These are phyloP conservation scores for Netelia fuscicornis DNA, from an alignment of 2,888 invertebrate genomes.

Conservation along the genomic window DNA sequence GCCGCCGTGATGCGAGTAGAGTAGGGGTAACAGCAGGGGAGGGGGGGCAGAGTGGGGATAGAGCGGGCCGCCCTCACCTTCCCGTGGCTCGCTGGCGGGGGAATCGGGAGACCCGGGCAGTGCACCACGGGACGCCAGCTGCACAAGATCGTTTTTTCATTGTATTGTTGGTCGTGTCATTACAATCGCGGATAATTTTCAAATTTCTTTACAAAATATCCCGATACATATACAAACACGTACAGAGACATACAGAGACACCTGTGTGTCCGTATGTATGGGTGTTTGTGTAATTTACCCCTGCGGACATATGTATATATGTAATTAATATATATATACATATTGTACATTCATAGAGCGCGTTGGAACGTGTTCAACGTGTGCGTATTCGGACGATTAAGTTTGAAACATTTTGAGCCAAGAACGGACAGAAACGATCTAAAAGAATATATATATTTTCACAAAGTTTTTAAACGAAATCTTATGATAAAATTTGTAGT, in stretches of 20 bases:
- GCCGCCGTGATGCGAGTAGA: constrained; percentile 17
- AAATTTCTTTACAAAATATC: too few species aligned
- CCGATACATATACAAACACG: too few species aligned
- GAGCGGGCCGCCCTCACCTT: constrained; percentile 68
- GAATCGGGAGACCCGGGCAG: constrained; percentile 84
- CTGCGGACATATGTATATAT: too few species aligned
- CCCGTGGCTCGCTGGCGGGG: constrained; percentile 77
- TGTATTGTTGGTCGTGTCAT: constrained; percentile 43
- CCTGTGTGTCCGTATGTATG: too few species aligned
- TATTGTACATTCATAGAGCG: neutral
- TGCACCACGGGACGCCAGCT: constrained; percentile 84
- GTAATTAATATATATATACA: too few species aligned
- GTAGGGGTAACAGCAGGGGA: constrained; percentile 21
- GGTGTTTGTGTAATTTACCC: too few species aligned
- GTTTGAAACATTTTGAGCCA: neutral
- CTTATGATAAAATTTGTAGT: neutral
- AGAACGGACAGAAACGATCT: neutral
- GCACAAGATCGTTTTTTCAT: constrained; percentile 74
- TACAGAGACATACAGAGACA: too few species aligned
- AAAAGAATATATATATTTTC: neutral
- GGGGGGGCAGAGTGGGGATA: constrained; percentile 57
- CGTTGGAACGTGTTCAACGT: neutral
- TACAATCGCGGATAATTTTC: constrained; percentile 15
- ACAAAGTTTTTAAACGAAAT: neutral
- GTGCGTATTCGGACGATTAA: neutral